Conservation (phyloP, 1,140 invertebrate species). For the Drosophila willistoni region DNA sequence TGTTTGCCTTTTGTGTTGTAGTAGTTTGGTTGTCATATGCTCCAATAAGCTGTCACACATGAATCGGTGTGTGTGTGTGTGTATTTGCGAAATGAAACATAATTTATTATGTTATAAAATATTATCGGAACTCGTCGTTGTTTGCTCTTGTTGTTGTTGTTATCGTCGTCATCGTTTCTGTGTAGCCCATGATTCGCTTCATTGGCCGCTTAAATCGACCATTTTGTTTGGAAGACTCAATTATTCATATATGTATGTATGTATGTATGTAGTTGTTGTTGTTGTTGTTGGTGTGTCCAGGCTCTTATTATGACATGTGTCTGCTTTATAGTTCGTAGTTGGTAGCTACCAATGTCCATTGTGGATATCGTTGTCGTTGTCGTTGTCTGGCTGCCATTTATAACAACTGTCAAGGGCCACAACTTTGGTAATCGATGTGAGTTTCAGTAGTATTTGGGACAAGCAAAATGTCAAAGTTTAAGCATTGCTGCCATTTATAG, state of each 20-base stretch:
- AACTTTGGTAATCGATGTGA: constrained; percentile 68
- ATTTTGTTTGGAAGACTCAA: constrained; percentile 74
- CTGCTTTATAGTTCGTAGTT: constrained; percentile 68
- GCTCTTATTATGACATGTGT: constrained; percentile 75
- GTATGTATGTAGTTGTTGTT: constrained; percentile 39
- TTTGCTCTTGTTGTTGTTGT: background rate
- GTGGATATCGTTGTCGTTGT: constrained; percentile 57
- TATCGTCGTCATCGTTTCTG: background rate
- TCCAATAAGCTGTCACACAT: constrained; percentile 77
- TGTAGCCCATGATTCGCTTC: constrained; percentile 48
- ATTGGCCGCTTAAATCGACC: constrained; percentile 79
- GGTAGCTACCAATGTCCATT: constrained; percentile 40
- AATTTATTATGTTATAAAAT: constrained; percentile 82
- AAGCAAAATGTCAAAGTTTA: constrained; percentile 69
- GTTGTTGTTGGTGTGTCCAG: constrained; percentile 1
- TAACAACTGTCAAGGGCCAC: constrained; percentile 73
- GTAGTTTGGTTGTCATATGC: constrained; percentile 71
- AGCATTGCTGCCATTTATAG: constrained; percentile 75
- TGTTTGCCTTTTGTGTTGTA: constrained; percentile 74
- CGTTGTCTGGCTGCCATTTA: constrained; percentile 64
- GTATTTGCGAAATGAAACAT: constrained; percentile 58
- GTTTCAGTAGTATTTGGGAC: constrained; percentile 49
- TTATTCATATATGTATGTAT: constrained; percentile 71
- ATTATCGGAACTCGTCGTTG: constrained; percentile 61
- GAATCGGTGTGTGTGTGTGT: constrained; percentile 4